Conservation (phyloP, 2,113 vertebrate genomes). For the Morone chrysops region DNA sequence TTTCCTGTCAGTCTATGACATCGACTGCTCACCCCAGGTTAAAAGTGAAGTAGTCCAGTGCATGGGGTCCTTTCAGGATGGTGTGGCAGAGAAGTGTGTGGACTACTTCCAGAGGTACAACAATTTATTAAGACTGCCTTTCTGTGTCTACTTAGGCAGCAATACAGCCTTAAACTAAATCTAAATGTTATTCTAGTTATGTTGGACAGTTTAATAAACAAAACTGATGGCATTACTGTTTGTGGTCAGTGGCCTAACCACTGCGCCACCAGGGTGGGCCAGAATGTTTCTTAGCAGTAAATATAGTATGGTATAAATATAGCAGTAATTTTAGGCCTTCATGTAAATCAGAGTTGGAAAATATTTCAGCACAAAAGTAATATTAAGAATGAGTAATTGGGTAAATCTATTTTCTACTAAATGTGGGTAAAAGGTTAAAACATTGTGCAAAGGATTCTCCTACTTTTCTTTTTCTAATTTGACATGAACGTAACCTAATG, state of each 20-base stretch:
- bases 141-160: background rate
- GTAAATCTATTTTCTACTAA: background rate
- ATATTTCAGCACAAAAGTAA: background rate
- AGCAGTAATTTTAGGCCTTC: background rate
- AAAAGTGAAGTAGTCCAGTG: conserved; percentile 93
- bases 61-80: conserved; percentile 97
- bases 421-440: background rate
- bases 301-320: background rate
- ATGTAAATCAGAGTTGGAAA: background rate
- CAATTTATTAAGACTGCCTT: background rate
- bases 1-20: conserved; percentile 90
- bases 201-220: background rate
- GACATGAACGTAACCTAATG: background rate
- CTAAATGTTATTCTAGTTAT: background rate
- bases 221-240: background rate
- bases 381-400: background rate
- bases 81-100: conserved; percentile 93
- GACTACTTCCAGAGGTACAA: conserved; percentile 93
- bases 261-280: background rate
- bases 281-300: background rate
- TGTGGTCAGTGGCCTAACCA: background rate
- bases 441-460: background rate
- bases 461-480: background rate
- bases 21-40: conserved; percentile 88
- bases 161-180: background rate